Evolutionary conservation across 2,888 invertebrate genomes (phyloP).

Genomic region (Panopea generosa): DNA sequence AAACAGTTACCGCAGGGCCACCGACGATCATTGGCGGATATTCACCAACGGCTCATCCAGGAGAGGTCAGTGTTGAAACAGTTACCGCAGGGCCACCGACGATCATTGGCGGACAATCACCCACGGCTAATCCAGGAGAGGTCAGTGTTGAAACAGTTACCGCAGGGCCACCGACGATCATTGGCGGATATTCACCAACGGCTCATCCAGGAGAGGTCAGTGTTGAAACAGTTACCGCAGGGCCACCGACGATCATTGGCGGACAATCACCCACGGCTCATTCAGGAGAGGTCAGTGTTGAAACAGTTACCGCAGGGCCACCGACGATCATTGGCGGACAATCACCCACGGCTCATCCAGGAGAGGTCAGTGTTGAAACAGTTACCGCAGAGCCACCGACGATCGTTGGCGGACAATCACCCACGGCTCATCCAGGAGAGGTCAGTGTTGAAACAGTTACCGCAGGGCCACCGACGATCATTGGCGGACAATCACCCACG

Average conservation of each 20-base stretch:
- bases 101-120: background rate
- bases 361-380: background rate
- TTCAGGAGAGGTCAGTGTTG: background rate
- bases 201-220: background rate
- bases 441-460: constrained; percentile 1
- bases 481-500: background rate
- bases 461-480: background rate
- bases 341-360: constrained; percentile 5
- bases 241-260: background rate
- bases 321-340: background rate
- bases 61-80: background rate
- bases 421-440: background rate
- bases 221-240: background rate
- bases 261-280: constrained; percentile 4
- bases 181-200: background rate
- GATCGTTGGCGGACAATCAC: background rate
- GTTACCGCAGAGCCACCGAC: constrained; percentile 12
- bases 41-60: background rate
- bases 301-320: constrained; percentile 12
- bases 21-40: background rate
- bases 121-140: background rate
- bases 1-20: background rate
- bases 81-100: background rate
- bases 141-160: too few relatives aligned
- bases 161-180: too few relatives aligned